Base-by-base conservation (phyloP, 2,113 vertebrate species). In the Telmatochromis sp. region DNA sequence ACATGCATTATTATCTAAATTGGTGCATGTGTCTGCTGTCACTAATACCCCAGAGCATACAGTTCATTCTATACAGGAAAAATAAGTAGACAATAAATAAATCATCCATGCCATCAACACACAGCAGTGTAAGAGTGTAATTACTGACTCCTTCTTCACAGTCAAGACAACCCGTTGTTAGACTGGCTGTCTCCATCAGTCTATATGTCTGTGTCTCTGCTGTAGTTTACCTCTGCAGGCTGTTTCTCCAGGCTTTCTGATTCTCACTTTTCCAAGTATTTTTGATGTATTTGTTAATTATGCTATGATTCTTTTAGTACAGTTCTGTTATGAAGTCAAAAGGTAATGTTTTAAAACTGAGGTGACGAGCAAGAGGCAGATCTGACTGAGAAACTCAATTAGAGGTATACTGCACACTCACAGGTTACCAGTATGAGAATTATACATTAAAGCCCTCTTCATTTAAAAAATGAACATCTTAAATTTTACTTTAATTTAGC, bases 281-380 rank as follows among this genome's bases (percentile, higher is more conserved):
- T 42, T 26, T 73, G 21, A 45, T 45, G 37, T 26, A 45, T 73
- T 45, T 73, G 4, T 73, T 23, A 40, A 21, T 40, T 42, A 14
- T 70, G n/a, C 7, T 73, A 45, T 73, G 37, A 42, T 73, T 26
- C 37, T 45, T 26, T 73, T 45, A 45, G 37, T 73, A 1, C 9
- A 28, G 5, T 45, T 17, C 21, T 73, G 40, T 73, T 73, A 7
- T 73, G 40, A 73, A 45, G 21, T 11, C 8, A 45, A 45, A 26
- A 7, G 14, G 5, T 73, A 73, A 45, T 73, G 14, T 45, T 73
- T 73, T 73, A 26, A 73, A 73, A 73, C 2, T 45, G 68, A 4
- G 13, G 2, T 17, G n/a, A 23, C 1, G 0, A 42, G 65, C 21
- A 73, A 26, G 37, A 45, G 37, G 2, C 0, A 42, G 65, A 26